Evolutionary conservation across 2,113 vertebrate genomes (phyloP), one percentile per base, ranked within the genome.

Genomic region (Empidonax alnorum): DNA sequence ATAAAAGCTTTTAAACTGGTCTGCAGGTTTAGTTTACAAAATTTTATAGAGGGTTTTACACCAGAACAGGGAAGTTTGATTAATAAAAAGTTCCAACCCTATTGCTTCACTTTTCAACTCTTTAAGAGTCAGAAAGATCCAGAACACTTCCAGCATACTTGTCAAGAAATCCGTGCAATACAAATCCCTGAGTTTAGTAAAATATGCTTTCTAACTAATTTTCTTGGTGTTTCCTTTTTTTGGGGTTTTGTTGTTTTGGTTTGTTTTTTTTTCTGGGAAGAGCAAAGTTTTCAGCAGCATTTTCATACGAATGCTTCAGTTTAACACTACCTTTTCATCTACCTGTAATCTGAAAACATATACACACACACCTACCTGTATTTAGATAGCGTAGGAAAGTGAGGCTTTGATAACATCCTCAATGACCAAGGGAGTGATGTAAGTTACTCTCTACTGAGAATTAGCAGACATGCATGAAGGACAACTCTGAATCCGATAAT

Each of bases 381-480:
- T 47, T 61, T 50, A 84, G 30, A 30, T 47, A 67, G 62, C 5
- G 4, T 33, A 69, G 44, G 33, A 83, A 86, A 83, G 47, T 3
- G 3, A 77, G 25, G 39, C 44, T 88, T 68, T 76, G 39, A 42
- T 27, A 56, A 52, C 24, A 33, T 42, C 19, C 42, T 79, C 13
- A 14, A 46, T 15, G 35, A 65, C 28, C 5, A 47, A 69, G n/a
- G 30, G 0, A 42, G 8, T 5, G 19, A 35, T 37, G 0, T 2
- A 88, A 90, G 10, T 30, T 83, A 84, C 10, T 84, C 21, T 39
- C 67, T 65, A 56, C 9, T 16, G 8, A n/a, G 24, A 39, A 35
- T 16, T 58, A 74, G n/a, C 7, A 62, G 74, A 63, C 0, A 1
- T 2, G 1, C 55, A 33, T n/a, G 49, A 84, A 69, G 46, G 33